Percentiles rank a stretch among this genome's conserved stretches.
phyloP scores from a whole-genome alignment of 2,113 vertebrate species.

The Arothron firmamentum region DNA sequence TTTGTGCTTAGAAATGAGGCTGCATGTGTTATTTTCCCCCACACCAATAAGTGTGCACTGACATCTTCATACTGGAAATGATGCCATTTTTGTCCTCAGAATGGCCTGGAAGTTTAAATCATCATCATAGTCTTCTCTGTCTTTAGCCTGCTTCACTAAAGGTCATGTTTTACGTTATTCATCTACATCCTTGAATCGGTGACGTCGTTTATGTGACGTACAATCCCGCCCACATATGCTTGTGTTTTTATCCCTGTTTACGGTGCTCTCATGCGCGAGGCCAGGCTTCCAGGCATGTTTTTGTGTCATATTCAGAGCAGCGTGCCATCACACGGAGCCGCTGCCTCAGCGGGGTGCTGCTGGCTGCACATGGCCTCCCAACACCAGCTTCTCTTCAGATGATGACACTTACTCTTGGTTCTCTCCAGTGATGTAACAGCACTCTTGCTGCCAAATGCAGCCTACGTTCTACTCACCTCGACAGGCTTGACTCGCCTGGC shows the following conservation, averaged over 20 bases:
- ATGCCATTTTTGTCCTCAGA: background rate
- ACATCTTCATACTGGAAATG: too few relatives aligned
- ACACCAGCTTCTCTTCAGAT: conserved; percentile 30
- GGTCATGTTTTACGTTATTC: too few relatives aligned
- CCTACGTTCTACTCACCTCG: conserved; percentile 13
- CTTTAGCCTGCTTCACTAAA: too few relatives aligned
- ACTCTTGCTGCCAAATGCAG: conserved; percentile 23
- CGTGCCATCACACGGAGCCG: background rate
- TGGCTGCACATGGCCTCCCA: background rate
- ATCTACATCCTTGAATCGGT: too few relatives aligned
- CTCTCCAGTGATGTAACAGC: conserved; percentile 30
- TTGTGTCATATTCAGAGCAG: conserved; percentile 22
- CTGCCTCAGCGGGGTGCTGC: conserved; percentile 6
- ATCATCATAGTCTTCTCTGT: too few relatives aligned
- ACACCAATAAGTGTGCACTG: background rate
- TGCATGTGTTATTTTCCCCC: conserved; percentile 9
- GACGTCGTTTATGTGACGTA: too few relatives aligned
- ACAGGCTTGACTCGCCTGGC: too few relatives aligned
- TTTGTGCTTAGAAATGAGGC: conserved; percentile 7
- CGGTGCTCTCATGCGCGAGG: background rate
- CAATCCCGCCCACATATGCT: conserved; percentile 32
- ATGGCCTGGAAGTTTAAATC: too few relatives aligned
- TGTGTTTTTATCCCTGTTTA: conserved; percentile 14
- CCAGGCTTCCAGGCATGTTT: conserved; percentile 1
- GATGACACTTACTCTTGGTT: conserved; percentile 21